Conservation (phyloP, 2,888 invertebrate species). For the Oligia strigilis region DNA sequence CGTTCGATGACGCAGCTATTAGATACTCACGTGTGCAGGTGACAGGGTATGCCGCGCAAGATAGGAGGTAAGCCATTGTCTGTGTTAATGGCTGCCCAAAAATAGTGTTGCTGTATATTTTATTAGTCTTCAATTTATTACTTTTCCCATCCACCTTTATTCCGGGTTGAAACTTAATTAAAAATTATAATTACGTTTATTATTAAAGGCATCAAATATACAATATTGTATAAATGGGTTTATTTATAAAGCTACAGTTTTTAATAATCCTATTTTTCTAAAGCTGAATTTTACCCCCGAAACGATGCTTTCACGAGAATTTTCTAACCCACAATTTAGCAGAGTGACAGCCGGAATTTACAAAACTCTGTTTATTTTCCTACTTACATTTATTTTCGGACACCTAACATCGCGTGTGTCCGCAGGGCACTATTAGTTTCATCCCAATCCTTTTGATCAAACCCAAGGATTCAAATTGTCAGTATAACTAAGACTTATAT, state of each 20-base stretch:
- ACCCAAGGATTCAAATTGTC: constrained; percentile 63
- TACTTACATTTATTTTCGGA: constrained; percentile 27
- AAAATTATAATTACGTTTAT: background rate
- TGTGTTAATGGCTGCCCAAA: background rate
- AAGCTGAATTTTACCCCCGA: background rate
- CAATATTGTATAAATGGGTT: background rate
- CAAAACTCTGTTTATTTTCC: constrained; percentile 10
- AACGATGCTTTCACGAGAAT: background rate
- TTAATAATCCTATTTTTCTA: background rate
- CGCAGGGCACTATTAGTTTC: constrained; percentile 44
- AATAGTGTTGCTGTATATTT: too few relatives aligned
- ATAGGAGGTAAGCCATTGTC: background rate
- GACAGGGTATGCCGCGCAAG: background rate
- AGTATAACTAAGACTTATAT: constrained; percentile 67
- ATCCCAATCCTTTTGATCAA: constrained; percentile 59
- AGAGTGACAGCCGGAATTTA: background rate
- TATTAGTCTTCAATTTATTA: background rate
- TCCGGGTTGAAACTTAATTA: background rate
- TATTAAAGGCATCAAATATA: background rate
- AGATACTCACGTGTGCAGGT: background rate
- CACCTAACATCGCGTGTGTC: constrained; percentile 24
- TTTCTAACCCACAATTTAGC: background rate
- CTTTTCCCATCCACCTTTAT: background rate
- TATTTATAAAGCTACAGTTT: background rate
- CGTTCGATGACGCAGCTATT: too few relatives aligned